phyloP scores from a whole-genome alignment of 2,113 vertebrate species.

The Bubo bubo region DNA sequence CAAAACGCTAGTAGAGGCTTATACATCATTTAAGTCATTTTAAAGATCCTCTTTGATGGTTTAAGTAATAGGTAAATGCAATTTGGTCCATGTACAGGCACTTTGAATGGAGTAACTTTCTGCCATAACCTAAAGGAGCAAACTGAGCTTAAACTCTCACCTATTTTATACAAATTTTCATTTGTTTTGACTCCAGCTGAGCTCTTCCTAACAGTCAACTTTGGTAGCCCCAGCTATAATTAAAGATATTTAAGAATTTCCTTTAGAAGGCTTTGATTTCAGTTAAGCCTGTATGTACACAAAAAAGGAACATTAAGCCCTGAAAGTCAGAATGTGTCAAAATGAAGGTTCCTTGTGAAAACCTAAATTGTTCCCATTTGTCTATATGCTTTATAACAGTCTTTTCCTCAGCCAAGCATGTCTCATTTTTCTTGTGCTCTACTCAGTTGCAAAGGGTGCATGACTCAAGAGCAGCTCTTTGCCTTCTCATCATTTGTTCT shows the following conservation, averaged over 20 bases:
- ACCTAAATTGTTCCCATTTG: neutral
- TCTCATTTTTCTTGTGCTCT: neutral
- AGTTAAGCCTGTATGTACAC: neutral
- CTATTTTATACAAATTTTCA: constrained; percentile 15
- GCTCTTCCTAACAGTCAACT: constrained; percentile 27
- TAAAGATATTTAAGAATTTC: constrained; percentile 45
- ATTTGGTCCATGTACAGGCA: neutral
- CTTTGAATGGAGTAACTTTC: constrained; percentile 1
- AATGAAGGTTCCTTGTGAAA: neutral
- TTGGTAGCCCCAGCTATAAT: constrained; percentile 8
- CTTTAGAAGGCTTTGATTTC: constrained; percentile 28
- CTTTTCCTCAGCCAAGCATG: neutral
- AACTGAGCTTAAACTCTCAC: neutral
- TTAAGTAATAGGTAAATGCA: constrained; percentile 60
- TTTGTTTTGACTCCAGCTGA: constrained; percentile 45
- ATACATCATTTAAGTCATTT: constrained; percentile 39
- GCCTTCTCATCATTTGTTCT: constrained; percentile 7
- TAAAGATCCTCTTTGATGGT: constrained; percentile 42
- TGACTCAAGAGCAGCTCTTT: constrained; percentile 1
- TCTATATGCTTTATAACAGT: neutral
- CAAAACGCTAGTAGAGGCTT: constrained; percentile 24
- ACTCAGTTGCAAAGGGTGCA: neutral
- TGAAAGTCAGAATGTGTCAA: neutral
- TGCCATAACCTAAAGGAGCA: constrained; percentile 15
- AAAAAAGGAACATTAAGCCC: neutral